phyloP scores from a whole-genome alignment of 2,797 vertebrate genomes.

The Sphaeramia orbicularis region DNA sequence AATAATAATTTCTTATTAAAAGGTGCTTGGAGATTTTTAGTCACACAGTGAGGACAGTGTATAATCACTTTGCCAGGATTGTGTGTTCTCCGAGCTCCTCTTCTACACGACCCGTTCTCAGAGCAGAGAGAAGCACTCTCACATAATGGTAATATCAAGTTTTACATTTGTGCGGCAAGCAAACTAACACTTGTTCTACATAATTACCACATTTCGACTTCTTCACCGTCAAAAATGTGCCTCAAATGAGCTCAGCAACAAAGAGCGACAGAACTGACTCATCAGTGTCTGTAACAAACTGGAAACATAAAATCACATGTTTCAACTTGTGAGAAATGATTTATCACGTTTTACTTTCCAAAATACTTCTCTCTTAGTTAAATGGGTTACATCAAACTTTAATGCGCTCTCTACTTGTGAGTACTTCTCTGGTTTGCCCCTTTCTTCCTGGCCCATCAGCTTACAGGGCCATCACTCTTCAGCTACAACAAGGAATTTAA shows the following conservation, averaged over 20 bases:
- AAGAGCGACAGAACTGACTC: constrained; percentile 29
- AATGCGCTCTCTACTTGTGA: constrained; percentile 9
- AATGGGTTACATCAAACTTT: constrained; percentile 30
- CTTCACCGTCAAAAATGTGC: background rate
- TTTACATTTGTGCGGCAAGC: background rate
- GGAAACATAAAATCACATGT: constrained; percentile 10
- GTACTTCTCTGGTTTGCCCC: background rate
- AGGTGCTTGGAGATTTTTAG: constrained; percentile 68
- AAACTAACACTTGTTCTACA: constrained; percentile 17
- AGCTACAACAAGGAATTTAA: constrained; percentile 27
- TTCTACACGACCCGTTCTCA: constrained; percentile 21
- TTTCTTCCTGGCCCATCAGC: constrained; percentile 2
- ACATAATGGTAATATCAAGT: background rate
- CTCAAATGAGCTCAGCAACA: constrained; percentile 18
- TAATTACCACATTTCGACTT: background rate
- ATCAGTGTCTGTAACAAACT: constrained; percentile 19
- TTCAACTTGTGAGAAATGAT: constrained; percentile 16
- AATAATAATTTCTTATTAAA: constrained; percentile 81
- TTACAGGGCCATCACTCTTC: constrained; percentile 28
- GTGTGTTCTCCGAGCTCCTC: constrained; percentile 30
- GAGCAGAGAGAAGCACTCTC: constrained; percentile 3
- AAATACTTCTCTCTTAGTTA: constrained; percentile 10
- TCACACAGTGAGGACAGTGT: constrained; percentile 59
- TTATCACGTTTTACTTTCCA: constrained; percentile 9
- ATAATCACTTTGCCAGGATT: constrained; percentile 53